These are phyloP conservation scores for Hypsopygia costalis DNA, from an alignment of 2,888 invertebrate genomes.

Conservation along the genomic window DNA sequence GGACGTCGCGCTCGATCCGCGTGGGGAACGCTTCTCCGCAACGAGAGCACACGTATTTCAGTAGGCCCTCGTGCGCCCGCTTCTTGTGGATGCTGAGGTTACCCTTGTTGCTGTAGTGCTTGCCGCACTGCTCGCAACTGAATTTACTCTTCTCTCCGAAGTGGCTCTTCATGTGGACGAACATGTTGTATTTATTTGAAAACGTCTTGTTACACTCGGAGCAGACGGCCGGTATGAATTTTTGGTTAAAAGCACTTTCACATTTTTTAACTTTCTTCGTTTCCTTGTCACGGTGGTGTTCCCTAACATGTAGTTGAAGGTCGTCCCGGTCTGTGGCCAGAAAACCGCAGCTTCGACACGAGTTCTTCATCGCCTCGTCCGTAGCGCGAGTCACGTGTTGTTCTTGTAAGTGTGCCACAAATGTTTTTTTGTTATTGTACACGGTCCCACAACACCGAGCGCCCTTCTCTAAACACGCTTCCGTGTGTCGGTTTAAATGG, in stretches of 20 bases:
- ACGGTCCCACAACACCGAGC: constrained; percentile 39
- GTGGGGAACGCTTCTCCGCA: constrained; percentile 75
- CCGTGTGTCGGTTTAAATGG: constrained; percentile 50
- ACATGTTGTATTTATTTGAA: constrained; percentile 69
- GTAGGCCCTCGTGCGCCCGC: constrained; percentile 57
- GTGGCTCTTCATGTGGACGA: constrained; percentile 64
- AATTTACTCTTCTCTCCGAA: constrained; percentile 25
- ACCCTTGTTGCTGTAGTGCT: constrained; percentile 60
- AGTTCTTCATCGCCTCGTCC: constrained; percentile 9
- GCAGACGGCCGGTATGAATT: constrained; percentile 62
- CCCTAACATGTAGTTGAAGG: constrained; percentile 30
- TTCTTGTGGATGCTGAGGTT: constrained; percentile 64
- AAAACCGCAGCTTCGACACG: constrained; percentile 43
- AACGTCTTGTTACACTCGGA: constrained; percentile 70
- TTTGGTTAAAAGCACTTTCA: constrained; percentile 37
- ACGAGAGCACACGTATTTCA: constrained; percentile 54
- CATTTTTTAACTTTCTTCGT: constrained; percentile 15
- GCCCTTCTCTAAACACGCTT: constrained; percentile 32
- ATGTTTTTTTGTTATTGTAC: constrained; percentile 33
- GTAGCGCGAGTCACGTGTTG: constrained; percentile 27
- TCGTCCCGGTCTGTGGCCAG: constrained; percentile 20
- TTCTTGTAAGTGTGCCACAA: constrained; percentile 43
- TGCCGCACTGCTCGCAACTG: constrained; percentile 64
- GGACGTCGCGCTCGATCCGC: constrained; percentile 53
- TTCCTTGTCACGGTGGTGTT: constrained; percentile 20